phyloP scores from a whole-genome alignment of 2,888 invertebrate species.

The Cheilosia soror region DNA sequence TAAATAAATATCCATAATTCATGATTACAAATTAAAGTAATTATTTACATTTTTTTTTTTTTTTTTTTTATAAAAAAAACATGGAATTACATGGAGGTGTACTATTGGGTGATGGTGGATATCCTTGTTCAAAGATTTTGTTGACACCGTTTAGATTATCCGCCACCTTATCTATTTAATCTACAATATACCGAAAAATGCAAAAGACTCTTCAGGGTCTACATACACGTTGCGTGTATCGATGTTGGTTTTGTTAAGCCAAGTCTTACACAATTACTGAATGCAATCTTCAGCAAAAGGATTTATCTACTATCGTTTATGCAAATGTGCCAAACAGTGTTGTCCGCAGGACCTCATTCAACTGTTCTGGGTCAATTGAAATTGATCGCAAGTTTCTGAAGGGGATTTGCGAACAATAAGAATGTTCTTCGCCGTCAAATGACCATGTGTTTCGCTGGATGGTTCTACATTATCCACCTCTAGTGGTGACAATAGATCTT shows the following conservation, averaged over 20 bases:
- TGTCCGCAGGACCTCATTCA: constrained; percentile 87
- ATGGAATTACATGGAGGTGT: too few relatives aligned
- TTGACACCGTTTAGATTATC: not conserved
- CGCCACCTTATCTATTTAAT: not conserved
- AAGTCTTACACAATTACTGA: too few relatives aligned
- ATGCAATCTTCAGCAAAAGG: too few relatives aligned
- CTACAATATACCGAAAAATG: too few relatives aligned
- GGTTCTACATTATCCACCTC: constrained; percentile 92
- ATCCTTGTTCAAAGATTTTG: not conserved
- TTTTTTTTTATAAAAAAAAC: too few relatives aligned
- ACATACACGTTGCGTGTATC: too few relatives aligned
- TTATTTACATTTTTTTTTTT: too few relatives aligned
- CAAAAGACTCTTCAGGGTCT: too few relatives aligned
- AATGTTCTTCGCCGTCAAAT: constrained; percentile 94
- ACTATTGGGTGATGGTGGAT: constrained; percentile 11
- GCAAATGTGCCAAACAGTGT: constrained; percentile 83
- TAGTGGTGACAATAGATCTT: constrained; percentile 92
- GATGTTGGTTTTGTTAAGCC: too few relatives aligned
- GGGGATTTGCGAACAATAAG: constrained; percentile 89
- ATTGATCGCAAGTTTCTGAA: constrained; percentile 89
- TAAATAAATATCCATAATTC: too few relatives aligned
- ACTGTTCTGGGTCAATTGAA: constrained; percentile 86
- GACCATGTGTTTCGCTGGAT: constrained; percentile 93
- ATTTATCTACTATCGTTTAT: too few relatives aligned
- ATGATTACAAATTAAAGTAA: too few relatives aligned